A percentile compares a stretch with the other conserved stretches of the same genome.
Evolutionary conservation across 2,797 vertebrate genomes (phyloP).

Genomic region (Xyrichtys novacula): DNA sequence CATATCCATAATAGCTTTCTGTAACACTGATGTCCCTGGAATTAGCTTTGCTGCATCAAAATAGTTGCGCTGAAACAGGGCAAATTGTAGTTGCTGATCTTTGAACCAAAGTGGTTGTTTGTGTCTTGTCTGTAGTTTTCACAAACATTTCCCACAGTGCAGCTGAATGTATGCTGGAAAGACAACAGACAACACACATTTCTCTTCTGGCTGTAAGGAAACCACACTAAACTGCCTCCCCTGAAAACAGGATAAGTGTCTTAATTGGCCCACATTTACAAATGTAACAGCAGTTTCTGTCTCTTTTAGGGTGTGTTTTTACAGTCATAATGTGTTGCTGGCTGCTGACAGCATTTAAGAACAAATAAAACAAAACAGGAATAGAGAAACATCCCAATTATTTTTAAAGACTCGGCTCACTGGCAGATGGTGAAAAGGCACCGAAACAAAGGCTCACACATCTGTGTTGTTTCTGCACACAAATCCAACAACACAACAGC

Average conservation of each 20-base stretch:
- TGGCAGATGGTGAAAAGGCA: constrained; percentile 34
- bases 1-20: constrained; percentile 53
- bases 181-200: not conserved
- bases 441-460: constrained; percentile 18
- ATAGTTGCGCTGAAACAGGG: constrained; percentile 29
- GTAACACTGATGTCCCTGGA: constrained; percentile 59
- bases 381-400: constrained; percentile 65
- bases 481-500: constrained; percentile 44
- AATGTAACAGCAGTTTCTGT: constrained; percentile 44
- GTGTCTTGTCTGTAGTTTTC: constrained; percentile 12
- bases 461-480: constrained; percentile 55
- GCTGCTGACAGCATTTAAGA: constrained; percentile 43
- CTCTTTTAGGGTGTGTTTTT: constrained; percentile 24
- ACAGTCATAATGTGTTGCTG: constrained; percentile 21
- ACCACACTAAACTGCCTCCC: not conserved
- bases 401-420: constrained; percentile 41
- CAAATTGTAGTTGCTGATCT: constrained; percentile 31
- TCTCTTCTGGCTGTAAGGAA: not conserved
- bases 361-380: constrained; percentile 34
- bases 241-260: constrained; percentile 19
- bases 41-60: constrained; percentile 52
- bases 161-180: constrained; percentile 16
- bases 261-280: constrained; percentile 43
- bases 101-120: constrained; percentile 19
- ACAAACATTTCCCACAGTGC: constrained; percentile 7